A percentile compares a stretch with the other conserved stretches of the same genome.
Evolutionary conservation across 2,888 invertebrate species (phyloP).

Genomic region (Ormyrus thymus): DNA sequence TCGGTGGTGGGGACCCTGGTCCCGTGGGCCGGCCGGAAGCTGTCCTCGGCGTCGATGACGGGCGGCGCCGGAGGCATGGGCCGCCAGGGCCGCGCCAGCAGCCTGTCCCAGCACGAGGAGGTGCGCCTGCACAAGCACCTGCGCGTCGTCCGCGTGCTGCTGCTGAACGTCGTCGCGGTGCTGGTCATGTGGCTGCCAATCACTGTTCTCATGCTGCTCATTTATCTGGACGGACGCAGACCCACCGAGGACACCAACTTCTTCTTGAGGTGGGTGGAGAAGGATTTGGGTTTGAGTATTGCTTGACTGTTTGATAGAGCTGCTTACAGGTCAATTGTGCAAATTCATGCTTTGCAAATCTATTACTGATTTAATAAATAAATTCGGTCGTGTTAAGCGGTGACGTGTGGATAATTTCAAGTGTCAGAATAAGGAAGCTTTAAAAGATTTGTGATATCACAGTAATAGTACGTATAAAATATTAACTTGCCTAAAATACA

Average conservation of each 20-base stretch:
- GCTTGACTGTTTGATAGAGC: too few species aligned
- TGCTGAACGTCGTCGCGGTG: constrained; percentile 77
- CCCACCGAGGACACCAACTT: constrained; percentile 76
- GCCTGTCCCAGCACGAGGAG: constrained; percentile 76
- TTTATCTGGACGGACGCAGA: constrained; percentile 77
- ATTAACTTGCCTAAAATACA: too few species aligned
- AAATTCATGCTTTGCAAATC: too few species aligned
- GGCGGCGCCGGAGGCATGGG: constrained; percentile 55
- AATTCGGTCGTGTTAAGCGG: too few species aligned
- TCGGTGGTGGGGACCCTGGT: constrained; percentile 76
- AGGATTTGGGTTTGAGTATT: neutral
- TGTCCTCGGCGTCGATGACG: constrained; percentile 72
- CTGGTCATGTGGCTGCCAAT: constrained; percentile 79
- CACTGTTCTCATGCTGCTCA: constrained; percentile 76
- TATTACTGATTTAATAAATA: too few species aligned
- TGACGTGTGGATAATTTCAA: too few species aligned
- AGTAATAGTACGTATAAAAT: too few species aligned
- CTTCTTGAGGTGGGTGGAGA: constrained; percentile 71
- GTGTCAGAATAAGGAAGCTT: too few species aligned
- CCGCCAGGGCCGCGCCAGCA: constrained; percentile 73
- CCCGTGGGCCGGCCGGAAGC: constrained; percentile 75
- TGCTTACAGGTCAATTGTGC: too few species aligned
- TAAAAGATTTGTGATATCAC: too few species aligned
- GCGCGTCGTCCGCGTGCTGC: constrained; percentile 76
- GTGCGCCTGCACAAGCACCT: constrained; percentile 77